Percentiles rank a stretch among this genome's conserved stretches.
These are phyloP conservation scores for Urocyon cinereoargenteus DNA, from an alignment of 2,797 vertebrate genomes.

Conservation along the genomic window DNA sequence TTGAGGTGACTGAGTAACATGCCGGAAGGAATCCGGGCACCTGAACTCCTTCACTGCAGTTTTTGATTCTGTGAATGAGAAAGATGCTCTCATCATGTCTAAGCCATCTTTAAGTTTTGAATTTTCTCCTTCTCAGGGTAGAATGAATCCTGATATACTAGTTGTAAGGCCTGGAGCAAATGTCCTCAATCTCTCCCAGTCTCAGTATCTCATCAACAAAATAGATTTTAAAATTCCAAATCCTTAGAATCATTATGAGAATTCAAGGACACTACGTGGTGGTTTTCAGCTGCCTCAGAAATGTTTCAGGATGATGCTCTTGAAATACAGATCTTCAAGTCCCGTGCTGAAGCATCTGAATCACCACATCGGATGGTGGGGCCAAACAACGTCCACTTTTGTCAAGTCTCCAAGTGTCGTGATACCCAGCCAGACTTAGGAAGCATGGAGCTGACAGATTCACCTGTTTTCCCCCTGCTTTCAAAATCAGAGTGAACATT, in stretches of 20 bases:
- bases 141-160: neutral
- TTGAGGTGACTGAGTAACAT: neutral
- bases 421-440: neutral
- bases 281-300: neutral
- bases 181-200: neutral
- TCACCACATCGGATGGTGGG: neutral
- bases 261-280: neutral
- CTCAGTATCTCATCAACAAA: neutral
- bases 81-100: neutral
- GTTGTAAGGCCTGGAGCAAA: neutral
- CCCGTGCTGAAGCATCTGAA: neutral
- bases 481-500: neutral
- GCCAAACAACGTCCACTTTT: neutral
- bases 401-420: neutral
- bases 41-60: neutral
- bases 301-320: neutral
- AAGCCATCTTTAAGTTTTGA: neutral
- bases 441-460: neutral
- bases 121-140: neutral
- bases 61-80: neutral
- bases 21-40: neutral
- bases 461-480: neutral
- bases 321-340: neutral
- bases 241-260: neutral
- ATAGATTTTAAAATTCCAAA: neutral